phyloP scores from a whole-genome alignment of 2,113 vertebrate species.

The Rhipidura dahli region DNA sequence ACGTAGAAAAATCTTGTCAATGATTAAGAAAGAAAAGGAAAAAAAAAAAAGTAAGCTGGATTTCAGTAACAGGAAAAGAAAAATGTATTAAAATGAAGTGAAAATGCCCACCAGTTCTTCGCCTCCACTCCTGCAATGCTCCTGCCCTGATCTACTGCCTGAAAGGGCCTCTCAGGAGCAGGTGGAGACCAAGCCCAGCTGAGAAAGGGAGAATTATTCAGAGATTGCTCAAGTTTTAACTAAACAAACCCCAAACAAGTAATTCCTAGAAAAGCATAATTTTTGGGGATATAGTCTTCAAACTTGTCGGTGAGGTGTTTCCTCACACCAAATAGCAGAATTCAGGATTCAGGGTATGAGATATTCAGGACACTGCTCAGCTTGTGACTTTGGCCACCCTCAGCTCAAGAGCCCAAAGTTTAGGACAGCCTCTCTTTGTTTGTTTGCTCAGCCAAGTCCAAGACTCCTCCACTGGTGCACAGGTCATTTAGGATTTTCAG shows the following conservation, averaged over 20 bases:
- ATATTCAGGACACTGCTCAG: not conserved
- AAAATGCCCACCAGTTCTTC: not conserved
- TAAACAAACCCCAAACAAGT: not conserved
- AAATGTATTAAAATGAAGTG: not conserved
- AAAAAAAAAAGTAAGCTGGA: not conserved
- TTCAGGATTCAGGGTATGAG: not conserved
- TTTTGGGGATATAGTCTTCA: not conserved
- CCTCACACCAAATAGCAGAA: not conserved
- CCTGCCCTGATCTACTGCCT: not conserved
- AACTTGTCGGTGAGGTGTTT: not conserved
- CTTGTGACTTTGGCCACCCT: not conserved
- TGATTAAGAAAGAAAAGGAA: not conserved
- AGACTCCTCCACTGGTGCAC: accelerated
- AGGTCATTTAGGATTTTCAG: not conserved
- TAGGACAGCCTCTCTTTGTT: accelerated
- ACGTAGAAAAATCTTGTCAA: not conserved
- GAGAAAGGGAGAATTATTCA: not conserved
- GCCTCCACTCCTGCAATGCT: accelerated
- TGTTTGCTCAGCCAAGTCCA: not conserved
- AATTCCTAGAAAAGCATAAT: not conserved
- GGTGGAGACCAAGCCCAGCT: not conserved
- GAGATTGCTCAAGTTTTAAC: not conserved
- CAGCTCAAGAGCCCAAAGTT: not conserved
- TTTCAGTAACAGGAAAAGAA: not conserved
- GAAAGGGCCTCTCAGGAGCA: not conserved